phyloP scores from a whole-genome alignment of 2,797 vertebrate species.

The Anguilla megastoma region DNA sequence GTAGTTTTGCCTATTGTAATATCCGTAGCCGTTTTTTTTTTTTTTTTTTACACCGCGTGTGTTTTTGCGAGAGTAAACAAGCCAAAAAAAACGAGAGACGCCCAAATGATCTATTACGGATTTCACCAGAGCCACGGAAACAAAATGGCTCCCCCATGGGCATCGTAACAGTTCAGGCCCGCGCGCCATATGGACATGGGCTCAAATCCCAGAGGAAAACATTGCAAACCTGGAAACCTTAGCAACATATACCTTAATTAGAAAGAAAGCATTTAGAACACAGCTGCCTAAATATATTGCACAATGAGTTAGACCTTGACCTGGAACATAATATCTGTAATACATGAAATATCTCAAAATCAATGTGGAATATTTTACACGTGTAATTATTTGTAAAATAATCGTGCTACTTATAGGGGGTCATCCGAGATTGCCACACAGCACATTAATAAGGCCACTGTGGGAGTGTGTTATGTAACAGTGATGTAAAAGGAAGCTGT shows the following conservation, averaged over 20 bases:
- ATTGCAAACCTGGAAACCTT: neutral
- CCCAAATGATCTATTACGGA: neutral
- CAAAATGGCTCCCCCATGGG: neutral
- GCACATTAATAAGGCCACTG: neutral
- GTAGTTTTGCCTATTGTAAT: neutral
- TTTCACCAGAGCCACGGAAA: neutral
- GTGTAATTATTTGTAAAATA: too few species aligned
- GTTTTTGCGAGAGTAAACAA: neutral
- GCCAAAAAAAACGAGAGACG: neutral
- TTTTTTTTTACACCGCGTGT: neutral
- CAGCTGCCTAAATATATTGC: neutral
- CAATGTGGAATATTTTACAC: neutral
- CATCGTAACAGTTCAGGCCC: neutral
- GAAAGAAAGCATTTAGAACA: neutral
- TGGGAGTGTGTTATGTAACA: neutral
- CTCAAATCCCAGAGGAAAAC: neutral
- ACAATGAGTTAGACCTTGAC: neutral
- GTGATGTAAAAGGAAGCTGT: neutral
- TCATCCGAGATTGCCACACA: neutral
- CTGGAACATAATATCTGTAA: neutral
- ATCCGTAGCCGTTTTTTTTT: neutral
- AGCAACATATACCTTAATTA: neutral
- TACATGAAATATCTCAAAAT: neutral
- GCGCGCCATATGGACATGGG: neutral
- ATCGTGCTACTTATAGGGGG: neutral